These are phyloP conservation scores for Crotalus tigris DNA, from an alignment of 2,113 vertebrate species.

Conservation along the genomic window DNA sequence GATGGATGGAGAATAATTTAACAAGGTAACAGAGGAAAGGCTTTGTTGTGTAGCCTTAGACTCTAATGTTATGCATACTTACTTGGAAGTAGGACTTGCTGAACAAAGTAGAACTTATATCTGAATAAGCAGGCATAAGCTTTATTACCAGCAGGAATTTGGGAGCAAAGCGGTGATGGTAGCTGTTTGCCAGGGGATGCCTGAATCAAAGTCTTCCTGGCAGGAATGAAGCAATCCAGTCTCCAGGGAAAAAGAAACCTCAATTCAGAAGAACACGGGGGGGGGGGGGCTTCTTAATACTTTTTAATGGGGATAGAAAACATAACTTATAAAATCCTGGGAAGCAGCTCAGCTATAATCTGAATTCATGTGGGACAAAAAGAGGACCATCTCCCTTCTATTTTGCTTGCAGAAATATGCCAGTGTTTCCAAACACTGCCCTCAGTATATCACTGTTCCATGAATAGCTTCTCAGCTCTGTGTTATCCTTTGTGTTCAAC, in stretches of 20 bases:
- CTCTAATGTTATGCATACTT: background rate
- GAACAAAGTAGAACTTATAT: background rate
- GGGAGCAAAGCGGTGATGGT: background rate
- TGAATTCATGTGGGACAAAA: constrained; percentile 39
- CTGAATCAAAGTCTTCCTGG: constrained; percentile 10
- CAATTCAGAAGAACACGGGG: constrained; percentile 12
- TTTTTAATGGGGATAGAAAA: constrained; percentile 22
- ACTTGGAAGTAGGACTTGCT: background rate
- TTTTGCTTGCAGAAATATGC: constrained; percentile 27
- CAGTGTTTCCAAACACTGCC: constrained; percentile 49
- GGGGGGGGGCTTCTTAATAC: constrained; percentile 26
- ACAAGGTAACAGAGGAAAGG: background rate
- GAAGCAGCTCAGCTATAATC: constrained; percentile 35
- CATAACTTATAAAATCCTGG: constrained; percentile 10
- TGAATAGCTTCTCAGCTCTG: constrained; percentile 45
- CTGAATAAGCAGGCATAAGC: background rate
- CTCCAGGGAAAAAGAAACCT: background rate
- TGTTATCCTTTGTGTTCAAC: constrained; percentile 38
- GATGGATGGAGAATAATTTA: background rate
- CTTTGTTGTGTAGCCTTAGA: background rate
- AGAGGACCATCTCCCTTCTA: constrained; percentile 34
- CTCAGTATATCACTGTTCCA: constrained; percentile 46
- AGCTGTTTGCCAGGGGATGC: background rate
- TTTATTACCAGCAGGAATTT: background rate
- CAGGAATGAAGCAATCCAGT: constrained; percentile 14